Evolutionary conservation across 2,888 invertebrate genomes (phyloP).

Genomic region (Tridacna crocea): DNA sequence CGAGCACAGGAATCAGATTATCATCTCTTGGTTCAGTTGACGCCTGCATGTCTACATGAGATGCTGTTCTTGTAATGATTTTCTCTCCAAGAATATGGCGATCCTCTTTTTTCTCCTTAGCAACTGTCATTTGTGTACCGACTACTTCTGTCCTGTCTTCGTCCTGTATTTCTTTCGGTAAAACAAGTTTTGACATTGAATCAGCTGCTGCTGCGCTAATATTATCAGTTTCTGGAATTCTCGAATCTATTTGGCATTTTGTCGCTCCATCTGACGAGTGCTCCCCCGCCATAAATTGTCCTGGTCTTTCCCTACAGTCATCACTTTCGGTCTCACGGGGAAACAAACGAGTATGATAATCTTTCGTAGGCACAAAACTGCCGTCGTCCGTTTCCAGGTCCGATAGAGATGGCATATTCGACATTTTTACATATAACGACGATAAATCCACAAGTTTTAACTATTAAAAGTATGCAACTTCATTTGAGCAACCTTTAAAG

Average conservation of each 20-base stretch:
- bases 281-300: not conserved
- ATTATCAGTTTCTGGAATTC: slow-evolving; percentile 3
- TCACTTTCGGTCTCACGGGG: slow-evolving; percentile 1
- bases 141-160: not conserved
- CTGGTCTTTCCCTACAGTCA: slow-evolving; percentile 1
- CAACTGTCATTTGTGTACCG: slow-evolving; percentile 11
- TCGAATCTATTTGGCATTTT: not conserved
- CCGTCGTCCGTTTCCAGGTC: slow-evolving; percentile 11
- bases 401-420: slow-evolving; percentile 11
- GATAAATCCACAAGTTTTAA: not conserved
- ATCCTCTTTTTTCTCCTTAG: not conserved
- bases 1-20: not conserved
- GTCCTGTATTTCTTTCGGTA: not conserved
- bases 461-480: not conserved
- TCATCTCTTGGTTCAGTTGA: not conserved
- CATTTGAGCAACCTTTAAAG: not conserved
- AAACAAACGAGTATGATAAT: not conserved
- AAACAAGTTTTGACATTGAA: not conserved
- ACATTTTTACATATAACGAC: not conserved
- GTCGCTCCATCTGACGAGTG: not conserved
- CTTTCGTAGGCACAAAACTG: not conserved
- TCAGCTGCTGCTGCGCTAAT: not conserved
- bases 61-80: not conserved
- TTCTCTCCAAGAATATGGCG: not conserved
- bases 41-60: not conserved